A percentile compares a stretch with the other conserved stretches of the same genome.
Conservation (phyloP, 2,113 vertebrate genomes). For the Rallus limicola region DNA sequence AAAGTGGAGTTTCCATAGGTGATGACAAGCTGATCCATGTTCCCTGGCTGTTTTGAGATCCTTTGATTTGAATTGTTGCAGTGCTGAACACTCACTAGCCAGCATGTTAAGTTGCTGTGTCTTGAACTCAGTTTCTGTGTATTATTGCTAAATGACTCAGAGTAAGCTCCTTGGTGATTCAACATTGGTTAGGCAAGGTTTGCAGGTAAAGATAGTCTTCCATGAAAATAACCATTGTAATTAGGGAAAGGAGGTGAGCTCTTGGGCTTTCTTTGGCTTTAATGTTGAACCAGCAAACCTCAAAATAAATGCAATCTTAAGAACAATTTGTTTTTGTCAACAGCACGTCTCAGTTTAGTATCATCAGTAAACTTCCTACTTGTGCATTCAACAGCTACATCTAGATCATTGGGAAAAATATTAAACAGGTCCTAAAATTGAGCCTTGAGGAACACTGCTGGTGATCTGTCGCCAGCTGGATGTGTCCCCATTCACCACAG, state of each 20-base stretch:
- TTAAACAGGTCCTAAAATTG: neutral
- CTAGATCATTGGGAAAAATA: neutral
- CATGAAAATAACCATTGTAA: neutral
- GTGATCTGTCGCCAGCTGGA: fast-evolving
- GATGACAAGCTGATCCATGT: neutral
- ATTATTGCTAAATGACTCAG: neutral
- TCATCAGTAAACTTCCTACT: neutral
- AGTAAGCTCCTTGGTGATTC: neutral
- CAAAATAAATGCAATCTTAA: neutral
- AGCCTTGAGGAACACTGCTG: neutral
- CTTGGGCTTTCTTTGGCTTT: neutral
- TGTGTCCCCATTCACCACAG: neutral
- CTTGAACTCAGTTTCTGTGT: neutral
- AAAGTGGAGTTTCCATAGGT: neutral
- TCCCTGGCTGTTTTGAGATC: fast-evolving
- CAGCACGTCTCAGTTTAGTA: neutral
- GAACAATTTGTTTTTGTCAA: neutral
- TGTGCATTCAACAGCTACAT: neutral
- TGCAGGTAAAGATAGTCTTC: neutral
- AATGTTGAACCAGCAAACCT: neutral
- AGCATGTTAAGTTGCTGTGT: neutral
- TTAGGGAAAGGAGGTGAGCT: neutral
- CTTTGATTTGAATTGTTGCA: neutral
- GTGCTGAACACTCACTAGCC: neutral
- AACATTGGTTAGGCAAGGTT: neutral